These are phyloP conservation scores for Hippocampus abdominalis DNA, from an alignment of 2,113 vertebrate genomes.

Conservation along the genomic window DNA sequence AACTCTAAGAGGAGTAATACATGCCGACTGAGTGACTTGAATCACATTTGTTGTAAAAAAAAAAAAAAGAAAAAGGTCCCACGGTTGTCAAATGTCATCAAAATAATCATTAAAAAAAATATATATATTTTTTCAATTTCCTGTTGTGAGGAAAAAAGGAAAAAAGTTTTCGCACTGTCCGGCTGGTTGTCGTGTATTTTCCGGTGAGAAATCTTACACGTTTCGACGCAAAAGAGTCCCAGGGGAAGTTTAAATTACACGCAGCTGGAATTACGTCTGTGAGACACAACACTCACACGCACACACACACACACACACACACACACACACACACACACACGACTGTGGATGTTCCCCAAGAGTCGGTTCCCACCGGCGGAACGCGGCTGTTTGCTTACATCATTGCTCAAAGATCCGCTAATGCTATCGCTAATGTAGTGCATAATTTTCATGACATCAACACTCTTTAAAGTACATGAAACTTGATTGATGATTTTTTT, in stretches of 20 bases:
- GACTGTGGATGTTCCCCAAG: not conserved
- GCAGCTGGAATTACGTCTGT: constrained; percentile 43
- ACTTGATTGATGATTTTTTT: not conserved
- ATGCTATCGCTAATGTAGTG: not conserved
- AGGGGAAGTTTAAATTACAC: constrained; percentile 47
- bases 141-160: not conserved
- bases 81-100: not conserved
- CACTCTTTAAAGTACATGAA: not conserved
- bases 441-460: not conserved
- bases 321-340: no score
- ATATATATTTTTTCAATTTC: not conserved
- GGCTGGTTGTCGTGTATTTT: not conserved
- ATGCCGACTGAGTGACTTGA: no score
- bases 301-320: not conserved
- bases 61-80: no score
- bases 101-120: not conserved
- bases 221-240: constrained; percentile 1
- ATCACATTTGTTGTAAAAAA: no score
- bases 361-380: not conserved
- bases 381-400: not conserved
- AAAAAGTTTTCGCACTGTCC: constrained; percentile 4
- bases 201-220: constrained; percentile 18
- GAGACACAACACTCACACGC: constrained; percentile 8
- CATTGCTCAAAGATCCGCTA: not conserved
- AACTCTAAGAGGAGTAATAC: no score